phyloP scores from a whole-genome alignment of 1,140 invertebrate species.

The Habropoda laboriosa region DNA sequence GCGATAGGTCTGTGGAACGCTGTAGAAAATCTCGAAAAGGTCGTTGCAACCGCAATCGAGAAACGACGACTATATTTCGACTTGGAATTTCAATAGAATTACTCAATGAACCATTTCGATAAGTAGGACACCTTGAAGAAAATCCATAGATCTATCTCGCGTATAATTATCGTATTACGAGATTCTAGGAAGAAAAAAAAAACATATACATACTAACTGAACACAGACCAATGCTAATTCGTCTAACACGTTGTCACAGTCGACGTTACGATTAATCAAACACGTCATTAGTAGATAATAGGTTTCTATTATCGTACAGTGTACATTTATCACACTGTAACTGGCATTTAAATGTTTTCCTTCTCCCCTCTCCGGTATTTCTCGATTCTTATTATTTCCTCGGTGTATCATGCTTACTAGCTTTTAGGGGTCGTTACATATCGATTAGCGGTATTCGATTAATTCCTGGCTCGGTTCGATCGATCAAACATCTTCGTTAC shows the following conservation, averaged over 20 bases:
- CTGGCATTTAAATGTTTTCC: neutral
- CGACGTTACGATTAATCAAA: constrained; percentile 18
- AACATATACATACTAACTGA: no score
- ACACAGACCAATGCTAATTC: neutral
- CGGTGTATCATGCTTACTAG: neutral
- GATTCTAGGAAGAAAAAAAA: constrained; percentile 4
- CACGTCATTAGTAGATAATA: neutral
- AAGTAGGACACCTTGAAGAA: neutral
- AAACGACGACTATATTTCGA: neutral
- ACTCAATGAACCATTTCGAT: neutral
- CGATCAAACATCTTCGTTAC: neutral
- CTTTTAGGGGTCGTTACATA: neutral
- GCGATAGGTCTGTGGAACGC: neutral
- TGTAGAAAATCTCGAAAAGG: neutral
- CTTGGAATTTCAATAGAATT: neutral
- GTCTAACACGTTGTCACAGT: neutral
- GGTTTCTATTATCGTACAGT: neutral
- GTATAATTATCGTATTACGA: constrained; percentile 19
- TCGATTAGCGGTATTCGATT: neutral
- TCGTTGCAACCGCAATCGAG: neutral
- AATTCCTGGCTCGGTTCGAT: neutral
- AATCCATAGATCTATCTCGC: neutral
- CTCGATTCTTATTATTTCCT: neutral
- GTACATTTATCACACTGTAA: constrained; percentile 3
- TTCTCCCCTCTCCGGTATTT: no score